phyloP scores from a whole-genome alignment of 2,888 invertebrate genomes.

The Aquatica leii region DNA sequence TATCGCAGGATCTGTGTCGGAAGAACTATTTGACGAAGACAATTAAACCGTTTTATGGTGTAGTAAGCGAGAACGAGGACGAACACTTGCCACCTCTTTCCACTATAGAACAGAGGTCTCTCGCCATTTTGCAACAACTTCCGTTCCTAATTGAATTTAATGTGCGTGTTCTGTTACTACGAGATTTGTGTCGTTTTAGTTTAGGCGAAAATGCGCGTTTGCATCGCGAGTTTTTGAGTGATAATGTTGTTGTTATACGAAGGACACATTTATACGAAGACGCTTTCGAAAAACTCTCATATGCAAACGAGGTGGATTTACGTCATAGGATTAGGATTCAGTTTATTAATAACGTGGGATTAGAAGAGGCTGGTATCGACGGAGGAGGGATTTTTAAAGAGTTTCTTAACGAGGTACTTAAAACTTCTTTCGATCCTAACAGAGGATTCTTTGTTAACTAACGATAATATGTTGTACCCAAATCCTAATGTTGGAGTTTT shows the following conservation, averaged over 20 bases:
- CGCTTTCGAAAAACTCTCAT: constrained; percentile 91
- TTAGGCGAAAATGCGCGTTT: constrained; percentile 54
- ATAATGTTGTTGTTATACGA: constrained; percentile 72
- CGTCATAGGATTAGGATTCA: constrained; percentile 87
- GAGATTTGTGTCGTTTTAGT: constrained; percentile 68
- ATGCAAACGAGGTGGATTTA: constrained; percentile 79
- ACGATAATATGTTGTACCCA: constrained; percentile 93
- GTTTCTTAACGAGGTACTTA: constrained; percentile 91
- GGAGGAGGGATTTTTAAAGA: constrained; percentile 97
- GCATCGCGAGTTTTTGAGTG: constrained; percentile 55
- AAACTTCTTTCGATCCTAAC: constrained; percentile 96
- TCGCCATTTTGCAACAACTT: constrained; percentile 88
- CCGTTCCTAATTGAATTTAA: constrained; percentile 95
- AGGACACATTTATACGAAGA: constrained; percentile 98
- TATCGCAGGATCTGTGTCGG: constrained; percentile 56
- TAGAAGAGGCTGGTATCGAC: constrained; percentile 96
- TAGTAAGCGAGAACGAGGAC: constrained; percentile 55
- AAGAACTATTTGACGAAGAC: constrained; percentile 58
- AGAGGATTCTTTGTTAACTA: constrained; percentile 92
- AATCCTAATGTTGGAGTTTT: constrained; percentile 91
- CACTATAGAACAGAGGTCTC: constrained; percentile 85
- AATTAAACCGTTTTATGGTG: constrained; percentile 55
- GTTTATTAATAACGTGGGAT: constrained; percentile 87
- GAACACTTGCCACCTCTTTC: constrained; percentile 87
- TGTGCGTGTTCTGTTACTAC: constrained; percentile 85